phyloP scores from a whole-genome alignment of 2,113 vertebrate species.

The Saguinus midas region DNA sequence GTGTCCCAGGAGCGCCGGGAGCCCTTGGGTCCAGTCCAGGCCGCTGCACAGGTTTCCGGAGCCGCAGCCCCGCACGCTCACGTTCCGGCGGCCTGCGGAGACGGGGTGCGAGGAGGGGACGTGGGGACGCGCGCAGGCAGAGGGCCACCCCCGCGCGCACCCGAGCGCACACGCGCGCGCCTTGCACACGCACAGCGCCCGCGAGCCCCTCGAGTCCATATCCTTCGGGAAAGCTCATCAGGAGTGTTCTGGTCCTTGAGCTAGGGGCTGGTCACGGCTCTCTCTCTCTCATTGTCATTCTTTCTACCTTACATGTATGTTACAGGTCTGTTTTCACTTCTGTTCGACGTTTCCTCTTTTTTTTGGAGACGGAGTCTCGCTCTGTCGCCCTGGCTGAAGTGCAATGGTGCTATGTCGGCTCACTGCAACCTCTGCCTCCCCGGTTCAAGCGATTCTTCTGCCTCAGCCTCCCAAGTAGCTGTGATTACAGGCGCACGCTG shows the following conservation, averaged over 20 bases:
- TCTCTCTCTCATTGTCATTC: no score
- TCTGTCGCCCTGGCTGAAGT: no score
- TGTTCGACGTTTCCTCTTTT: not conserved
- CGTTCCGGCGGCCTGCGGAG: not conserved
- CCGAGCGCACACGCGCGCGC: not conserved
- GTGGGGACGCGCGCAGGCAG: accelerated
- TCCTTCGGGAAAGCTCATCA: not conserved
- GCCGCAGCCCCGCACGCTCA: not conserved
- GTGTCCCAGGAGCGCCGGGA: not conserved
- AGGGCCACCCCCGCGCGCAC: not conserved
- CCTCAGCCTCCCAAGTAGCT: no score
- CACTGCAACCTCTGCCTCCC: no score
- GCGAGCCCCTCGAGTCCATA: not conserved
- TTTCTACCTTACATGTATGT: not conserved
- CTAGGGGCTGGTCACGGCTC: not conserved
- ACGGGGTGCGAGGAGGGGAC: accelerated
- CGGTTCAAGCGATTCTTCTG: no score
- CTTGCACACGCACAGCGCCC: accelerated
- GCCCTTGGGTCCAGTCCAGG: accelerated
- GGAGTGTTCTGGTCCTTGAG: no score
- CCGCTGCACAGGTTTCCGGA: not conserved
- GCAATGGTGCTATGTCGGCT: no score
- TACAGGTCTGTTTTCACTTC: not conserved
- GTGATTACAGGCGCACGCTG: no score
- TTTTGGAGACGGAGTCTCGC: no score